Evolutionary conservation across 2,888 invertebrate species (phyloP), one percentile per base, ranked within the genome.

Genomic region (Fabriciana adippe): DNA sequence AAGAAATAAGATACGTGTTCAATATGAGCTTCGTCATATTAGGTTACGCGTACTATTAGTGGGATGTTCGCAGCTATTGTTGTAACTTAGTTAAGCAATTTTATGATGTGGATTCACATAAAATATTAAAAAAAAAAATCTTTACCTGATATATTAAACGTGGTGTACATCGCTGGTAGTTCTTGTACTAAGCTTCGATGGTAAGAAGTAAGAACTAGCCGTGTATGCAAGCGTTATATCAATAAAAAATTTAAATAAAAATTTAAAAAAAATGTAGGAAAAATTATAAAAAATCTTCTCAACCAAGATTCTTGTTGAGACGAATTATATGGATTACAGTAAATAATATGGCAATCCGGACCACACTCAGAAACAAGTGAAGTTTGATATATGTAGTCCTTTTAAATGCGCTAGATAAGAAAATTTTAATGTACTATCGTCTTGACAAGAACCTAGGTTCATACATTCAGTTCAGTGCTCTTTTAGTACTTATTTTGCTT

Each of bases 1-100:
- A 93, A 94, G 81, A 94, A 94, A 87, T 94, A 94, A 92, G 76
- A 74, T 64, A 50, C 78, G 86, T 86, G 85, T 87, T 87, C 84
- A 85, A 68, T 74, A 76, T 79, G 79, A 79, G 77, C 75, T 80
- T 66, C 26, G 26, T 26, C 69, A 68, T 80, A 63, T 59, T 66
- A 70, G 73, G 74, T 73, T 77, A 74, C 72, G 73, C 60, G 48
- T 61, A 61, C 62, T 66, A 67, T 67, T 69, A 72, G 71, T 67
- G 70, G 75, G 71, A 70, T 67, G 79, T 82, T 82, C 81, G 83
- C 83, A 83, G 84, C 83, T 85, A 79, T 72, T 72, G 73, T 80
- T 84, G 80, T 82, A 78, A 81, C 76, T 82, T 83, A 82, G 79
- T 81, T 81, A 86, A 81, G 81, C 84, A 83, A 84, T 56, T 60